Evolutionary conservation across 2,113 vertebrate genomes (phyloP), one percentile per base, ranked within the genome.

Genomic region (Cephalopterus ornatus): DNA sequence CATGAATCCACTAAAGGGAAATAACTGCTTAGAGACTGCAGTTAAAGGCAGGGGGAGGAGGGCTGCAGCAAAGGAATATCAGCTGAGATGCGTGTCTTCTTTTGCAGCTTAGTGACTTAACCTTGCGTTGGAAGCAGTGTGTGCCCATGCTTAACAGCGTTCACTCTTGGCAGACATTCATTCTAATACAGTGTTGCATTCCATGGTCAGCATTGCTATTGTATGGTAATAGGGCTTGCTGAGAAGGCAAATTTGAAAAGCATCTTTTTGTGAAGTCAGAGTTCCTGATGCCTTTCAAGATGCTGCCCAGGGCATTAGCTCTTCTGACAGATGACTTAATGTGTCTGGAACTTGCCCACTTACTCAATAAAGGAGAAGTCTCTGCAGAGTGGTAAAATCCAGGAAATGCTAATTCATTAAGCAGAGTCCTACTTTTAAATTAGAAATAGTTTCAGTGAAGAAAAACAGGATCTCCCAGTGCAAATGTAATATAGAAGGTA

Each of bases 331-430:
- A 42, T 76, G 58, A 82, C 65, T 68, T 78, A 72, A 78, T 88
- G 11, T 56, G n/a, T 44, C 87, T 79, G 79, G 50, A 37, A 37
- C 35, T 63, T 90, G n/a, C 24, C 27, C 16, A 24, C 33, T 85
- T 92, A 44, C 13, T 89, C 16, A 83, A 61, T 73, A 83, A 85
- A 88, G 20, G 8, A 81, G 49, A 73, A 70, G 33, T 35, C 47
- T 76, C 46, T 86, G 72, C 59, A 37, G 67, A 47, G 39, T 67
- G 33, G 35, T 59, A 89, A 90, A 89, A 90, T 86, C 65, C 90
- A 88, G 85, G 42, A 93, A 93, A 90, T 68, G 8, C 28, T 92
- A 74, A 81, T 78, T 89, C 35, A 53, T 94, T 88, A 92, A 62
- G 42, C 28, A 70, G 41, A 85, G n/a, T 79, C 24, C 19, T 92